Conservation (phyloP, 2,888 invertebrate species). For the Hartigia nigra region DNA sequence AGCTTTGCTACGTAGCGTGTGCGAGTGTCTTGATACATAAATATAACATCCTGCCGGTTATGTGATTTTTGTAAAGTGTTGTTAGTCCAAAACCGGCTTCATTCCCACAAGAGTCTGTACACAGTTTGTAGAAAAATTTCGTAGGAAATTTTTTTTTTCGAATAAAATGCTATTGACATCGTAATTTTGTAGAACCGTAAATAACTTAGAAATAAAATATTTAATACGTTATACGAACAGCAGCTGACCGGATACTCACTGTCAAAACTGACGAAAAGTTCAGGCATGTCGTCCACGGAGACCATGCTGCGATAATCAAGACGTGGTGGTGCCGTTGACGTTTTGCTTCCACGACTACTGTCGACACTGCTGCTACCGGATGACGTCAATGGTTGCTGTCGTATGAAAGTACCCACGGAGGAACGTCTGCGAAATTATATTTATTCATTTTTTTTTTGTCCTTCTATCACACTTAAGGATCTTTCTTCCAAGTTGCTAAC, state of each 20-base stretch:
- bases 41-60: not conserved
- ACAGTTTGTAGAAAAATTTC: not conserved
- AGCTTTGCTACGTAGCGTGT: not conserved
- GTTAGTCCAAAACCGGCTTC: not conserved
- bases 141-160: too few species aligned
- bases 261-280: slow-evolving; percentile 93
- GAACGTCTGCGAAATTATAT: slow-evolving; percentile 74
- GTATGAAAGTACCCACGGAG: slow-evolving; percentile 87
- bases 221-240: not conserved
- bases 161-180: too few species aligned
- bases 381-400: slow-evolving; percentile 71
- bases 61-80: not conserved
- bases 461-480: slow-evolving; percentile 13
- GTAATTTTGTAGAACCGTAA: not conserved
- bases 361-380: slow-evolving; percentile 71
- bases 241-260: slow-evolving; percentile 73
- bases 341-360: slow-evolving; percentile 70
- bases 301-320: slow-evolving; percentile 94
- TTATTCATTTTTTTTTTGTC: slow-evolving; percentile 22
- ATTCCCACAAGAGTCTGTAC: not conserved
- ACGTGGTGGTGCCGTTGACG: slow-evolving; percentile 75
- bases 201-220: not conserved
- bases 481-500: slow-evolving; percentile 28
- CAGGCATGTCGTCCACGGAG: slow-evolving; percentile 94
- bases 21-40: not conserved